These are phyloP conservation scores for Pipa parva DNA, from an alignment of 2,113 vertebrate species.

Conservation along the genomic window DNA sequence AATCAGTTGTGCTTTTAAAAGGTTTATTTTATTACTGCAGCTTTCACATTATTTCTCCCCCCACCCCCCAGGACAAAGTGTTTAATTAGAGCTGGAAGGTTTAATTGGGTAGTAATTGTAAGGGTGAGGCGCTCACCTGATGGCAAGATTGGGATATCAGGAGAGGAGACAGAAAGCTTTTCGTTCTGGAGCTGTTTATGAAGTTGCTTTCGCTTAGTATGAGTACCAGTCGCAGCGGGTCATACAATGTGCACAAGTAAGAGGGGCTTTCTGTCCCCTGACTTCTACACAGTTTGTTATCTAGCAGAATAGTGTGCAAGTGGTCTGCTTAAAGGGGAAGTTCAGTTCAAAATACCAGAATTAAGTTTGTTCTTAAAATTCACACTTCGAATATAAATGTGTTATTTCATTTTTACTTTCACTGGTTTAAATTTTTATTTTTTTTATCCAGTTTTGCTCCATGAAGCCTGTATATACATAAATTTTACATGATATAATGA, in stretches of 20 bases:
- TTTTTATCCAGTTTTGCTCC: too few species aligned
- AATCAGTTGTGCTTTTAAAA: not conserved
- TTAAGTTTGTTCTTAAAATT: too few species aligned
- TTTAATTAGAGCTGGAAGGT: not conserved
- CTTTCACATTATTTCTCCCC: not conserved
- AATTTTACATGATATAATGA: too few species aligned
- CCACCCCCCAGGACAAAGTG: not conserved
- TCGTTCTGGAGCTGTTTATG: constrained; percentile 1
- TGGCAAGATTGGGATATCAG: not conserved
- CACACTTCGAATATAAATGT: too few species aligned
- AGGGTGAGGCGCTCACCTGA: not conserved
- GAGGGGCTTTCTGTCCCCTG: not conserved
- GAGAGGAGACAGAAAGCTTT: not conserved
- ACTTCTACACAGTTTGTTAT: not conserved
- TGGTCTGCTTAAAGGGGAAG: too few species aligned
- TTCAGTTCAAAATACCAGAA: too few species aligned
- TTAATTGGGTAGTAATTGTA: not conserved
- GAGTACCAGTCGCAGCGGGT: constrained; percentile 8
- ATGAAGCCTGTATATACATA: too few species aligned
- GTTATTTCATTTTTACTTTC: too few species aligned
- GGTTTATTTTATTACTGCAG: not conserved
- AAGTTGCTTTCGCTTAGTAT: constrained; percentile 12
- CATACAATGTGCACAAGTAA: constrained; percentile 25
- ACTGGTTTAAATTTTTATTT: too few species aligned
- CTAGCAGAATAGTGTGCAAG: too few species aligned